phyloP scores from a whole-genome alignment of 2,113 vertebrate species.

The Vidua chalybeata region DNA sequence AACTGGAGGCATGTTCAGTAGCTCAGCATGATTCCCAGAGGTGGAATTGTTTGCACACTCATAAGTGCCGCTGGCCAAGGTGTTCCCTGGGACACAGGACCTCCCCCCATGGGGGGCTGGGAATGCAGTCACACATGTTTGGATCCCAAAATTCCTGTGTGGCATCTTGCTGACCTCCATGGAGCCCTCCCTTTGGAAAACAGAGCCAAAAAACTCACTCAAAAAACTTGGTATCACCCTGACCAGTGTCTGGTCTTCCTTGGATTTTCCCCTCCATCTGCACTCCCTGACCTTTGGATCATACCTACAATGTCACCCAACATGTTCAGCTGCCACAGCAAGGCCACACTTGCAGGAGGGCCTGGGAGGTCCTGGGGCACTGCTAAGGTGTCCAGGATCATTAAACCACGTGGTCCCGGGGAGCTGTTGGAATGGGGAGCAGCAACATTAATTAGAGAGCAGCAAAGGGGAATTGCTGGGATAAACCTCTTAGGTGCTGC shows the following conservation, averaged over 20 bases:
- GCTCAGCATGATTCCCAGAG: not conserved
- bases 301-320: not conserved
- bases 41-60: not conserved
- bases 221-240: not conserved
- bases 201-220: not conserved
- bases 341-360: not conserved
- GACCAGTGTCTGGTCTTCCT: not conserved
- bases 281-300: not conserved
- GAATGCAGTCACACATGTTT: not conserved
- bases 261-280: not conserved
- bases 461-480: not conserved
- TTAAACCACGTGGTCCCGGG: fast-evolving
- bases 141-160: not conserved
- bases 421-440: not conserved
- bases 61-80: not conserved
- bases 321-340: fast-evolving
- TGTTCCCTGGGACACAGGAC: not conserved
- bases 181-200: not conserved
- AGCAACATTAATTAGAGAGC: not conserved
- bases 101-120: not conserved
- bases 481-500: not conserved
- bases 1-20: not conserved
- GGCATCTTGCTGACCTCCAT: not conserved
- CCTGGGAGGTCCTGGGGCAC: not conserved
- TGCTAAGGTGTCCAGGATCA: not conserved